Conservation (phyloP, 1,140 invertebrate species). For the Elysia chlorotica region DNA sequence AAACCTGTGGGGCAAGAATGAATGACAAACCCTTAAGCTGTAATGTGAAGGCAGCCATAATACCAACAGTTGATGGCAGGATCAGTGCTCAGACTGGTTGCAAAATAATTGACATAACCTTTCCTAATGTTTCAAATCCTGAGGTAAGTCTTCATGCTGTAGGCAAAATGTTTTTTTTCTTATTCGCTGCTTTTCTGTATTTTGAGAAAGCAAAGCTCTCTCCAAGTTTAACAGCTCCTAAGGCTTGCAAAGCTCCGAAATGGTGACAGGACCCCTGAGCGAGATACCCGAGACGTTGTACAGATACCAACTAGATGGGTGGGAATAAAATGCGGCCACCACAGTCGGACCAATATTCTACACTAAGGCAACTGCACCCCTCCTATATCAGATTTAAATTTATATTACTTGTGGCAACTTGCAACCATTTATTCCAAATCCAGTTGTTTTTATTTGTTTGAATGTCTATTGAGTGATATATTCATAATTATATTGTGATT, state of each 20-base stretch:
- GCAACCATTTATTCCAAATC: not conserved
- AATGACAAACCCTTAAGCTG: conserved; percentile 34
- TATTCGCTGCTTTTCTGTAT: not conserved
- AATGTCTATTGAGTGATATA: not conserved
- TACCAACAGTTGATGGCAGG: conserved; percentile 32
- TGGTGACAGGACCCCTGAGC: too few relatives aligned
- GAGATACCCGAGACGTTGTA: not conserved
- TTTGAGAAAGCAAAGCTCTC: not conserved
- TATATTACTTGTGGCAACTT: not conserved
- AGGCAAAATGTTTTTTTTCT: not conserved
- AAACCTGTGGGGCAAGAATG: too few relatives aligned
- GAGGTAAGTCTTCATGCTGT: conserved; percentile 34
- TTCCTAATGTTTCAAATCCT: conserved; percentile 41
- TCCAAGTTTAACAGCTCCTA: not conserved
- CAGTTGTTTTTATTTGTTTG: not conserved
- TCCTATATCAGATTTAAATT: not conserved
- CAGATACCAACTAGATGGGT: not conserved
- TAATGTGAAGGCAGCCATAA: conserved; percentile 34
- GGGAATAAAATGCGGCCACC: not conserved
- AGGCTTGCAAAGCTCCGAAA: too few relatives aligned
- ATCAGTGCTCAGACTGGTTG: conserved; percentile 40
- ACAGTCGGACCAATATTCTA: too few relatives aligned
- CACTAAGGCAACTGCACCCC: not conserved
- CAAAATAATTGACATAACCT: conserved; percentile 43
- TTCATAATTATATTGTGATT: not conserved